Conservation (phyloP, 2,888 invertebrate species). For the Lasioglossum oenotherae region DNA sequence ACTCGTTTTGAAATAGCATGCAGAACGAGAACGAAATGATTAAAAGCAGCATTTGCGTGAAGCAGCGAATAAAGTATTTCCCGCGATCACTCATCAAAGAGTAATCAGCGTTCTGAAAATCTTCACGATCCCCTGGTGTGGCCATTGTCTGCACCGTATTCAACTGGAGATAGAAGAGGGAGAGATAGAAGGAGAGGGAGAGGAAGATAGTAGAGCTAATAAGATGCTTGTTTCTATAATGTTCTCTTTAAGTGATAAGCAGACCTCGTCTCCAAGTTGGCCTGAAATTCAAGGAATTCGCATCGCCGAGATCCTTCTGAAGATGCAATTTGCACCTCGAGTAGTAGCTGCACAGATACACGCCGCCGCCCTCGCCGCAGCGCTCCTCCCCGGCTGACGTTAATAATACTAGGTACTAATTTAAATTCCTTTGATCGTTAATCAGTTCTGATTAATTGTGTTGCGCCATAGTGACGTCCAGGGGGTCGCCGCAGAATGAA, state of each 20-base stretch:
- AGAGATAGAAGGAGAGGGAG: not conserved
- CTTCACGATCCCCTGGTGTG: not conserved
- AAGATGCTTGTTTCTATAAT: conserved; percentile 43
- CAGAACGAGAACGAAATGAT: not conserved
- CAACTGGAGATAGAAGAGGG: not conserved
- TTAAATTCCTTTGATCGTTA: conserved; percentile 70
- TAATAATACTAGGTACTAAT: conserved; percentile 65
- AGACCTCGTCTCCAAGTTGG: conserved; percentile 40
- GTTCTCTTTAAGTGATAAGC: conserved; percentile 51
- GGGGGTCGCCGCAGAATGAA: conserved; percentile 22
- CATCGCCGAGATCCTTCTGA: conserved; percentile 54
- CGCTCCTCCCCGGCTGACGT: conserved; percentile 36
- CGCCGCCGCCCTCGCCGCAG: conserved; percentile 22
- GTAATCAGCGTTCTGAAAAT: not conserved
- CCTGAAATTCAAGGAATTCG: conserved; percentile 56
- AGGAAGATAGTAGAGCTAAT: conserved; percentile 22
- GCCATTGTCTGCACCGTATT: conserved; percentile 2
- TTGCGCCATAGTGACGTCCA: not conserved
- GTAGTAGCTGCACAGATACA: conserved; percentile 48
- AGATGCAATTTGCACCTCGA: conserved; percentile 65
- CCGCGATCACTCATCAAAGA: not conserved
- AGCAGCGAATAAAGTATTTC: not conserved
- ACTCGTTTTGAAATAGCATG: not conserved
- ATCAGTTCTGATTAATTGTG: conserved; percentile 59
- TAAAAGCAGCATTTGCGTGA: not conserved